Base-by-base conservation (phyloP, 2,888 invertebrate species). In the Scaptomyza tumidula region DNA sequence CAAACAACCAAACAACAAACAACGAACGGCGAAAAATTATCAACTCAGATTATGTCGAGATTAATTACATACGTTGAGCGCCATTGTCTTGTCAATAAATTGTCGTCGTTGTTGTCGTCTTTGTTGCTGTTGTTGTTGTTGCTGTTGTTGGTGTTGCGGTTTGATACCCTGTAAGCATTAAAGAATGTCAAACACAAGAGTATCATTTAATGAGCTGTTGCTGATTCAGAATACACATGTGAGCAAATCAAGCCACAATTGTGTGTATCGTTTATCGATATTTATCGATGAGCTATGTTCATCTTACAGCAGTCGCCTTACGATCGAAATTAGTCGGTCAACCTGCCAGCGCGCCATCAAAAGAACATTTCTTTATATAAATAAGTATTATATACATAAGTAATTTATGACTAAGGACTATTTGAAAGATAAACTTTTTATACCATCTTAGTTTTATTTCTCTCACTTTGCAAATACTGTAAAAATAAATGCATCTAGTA, bases 41-140 rank as follows among this genome's bases (percentile, higher is more conserved):
- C 88, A 90, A 90, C 90, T 90, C 90, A 90, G 90, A 90, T 90
- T 90, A 90, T 90, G 90, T 90, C 90, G 90, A 90, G 90, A 90
- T 90, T 90, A 90, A 90, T 90, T 90, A 90, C 90, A 90, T 90
- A 89, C 89, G 81, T 68, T 80, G 83, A 80, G 72, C 90, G 86
- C 90, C 88, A 90, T 90, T 90, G 90, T 90, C 87, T 89, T 90
- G 90, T 90, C 90, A 90, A 90, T 90, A 86, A 84, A 86, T 87
- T 86, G 86, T 86, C 87, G 79, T 72, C 70, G 77, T 57, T 48
- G 78, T 70, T 63, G 78, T 35, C 10, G 49, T 66, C 39, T 63
- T 69, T 59, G 69, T 14, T 57, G 76, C 80, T 72, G 35, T 45
- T 31, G 46, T 35, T 33, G 54, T 78, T 78, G 46, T 39, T 27